Evolutionary conservation across 2,888 invertebrate genomes (phyloP).

Genomic region (Leptinotarsa tumamoca): DNA sequence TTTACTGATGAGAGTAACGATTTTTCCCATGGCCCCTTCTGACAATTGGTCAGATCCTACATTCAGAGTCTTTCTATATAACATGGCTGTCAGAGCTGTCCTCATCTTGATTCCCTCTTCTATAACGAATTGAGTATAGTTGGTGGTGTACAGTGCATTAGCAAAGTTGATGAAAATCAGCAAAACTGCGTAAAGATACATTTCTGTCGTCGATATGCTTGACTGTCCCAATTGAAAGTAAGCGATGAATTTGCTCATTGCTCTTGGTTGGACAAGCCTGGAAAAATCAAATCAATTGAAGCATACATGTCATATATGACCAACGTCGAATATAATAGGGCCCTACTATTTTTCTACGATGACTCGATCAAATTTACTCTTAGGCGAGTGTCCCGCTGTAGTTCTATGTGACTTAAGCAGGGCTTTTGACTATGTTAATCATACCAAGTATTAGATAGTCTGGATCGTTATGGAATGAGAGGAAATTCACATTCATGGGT

Average conservation of each 20-base stretch:
- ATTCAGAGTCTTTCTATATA: slow-evolving; percentile 71
- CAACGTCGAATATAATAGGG: too few relatives aligned
- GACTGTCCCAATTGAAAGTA: slow-evolving; percentile 54
- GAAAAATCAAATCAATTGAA: slow-evolving; percentile 29
- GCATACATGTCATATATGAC: too few relatives aligned
- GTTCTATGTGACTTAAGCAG: too few relatives aligned
- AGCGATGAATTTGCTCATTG: slow-evolving; percentile 54
- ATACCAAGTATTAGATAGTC: too few relatives aligned
- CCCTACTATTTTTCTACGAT: too few relatives aligned
- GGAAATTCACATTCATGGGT: too few relatives aligned
- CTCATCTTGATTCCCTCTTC: slow-evolving; percentile 82
- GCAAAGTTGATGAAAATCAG: slow-evolving; percentile 73
- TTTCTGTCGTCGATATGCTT: slow-evolving; percentile 60
- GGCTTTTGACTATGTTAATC: too few relatives aligned
- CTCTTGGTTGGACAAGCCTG: slow-evolving; percentile 54
- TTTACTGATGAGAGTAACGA: slow-evolving; percentile 90
- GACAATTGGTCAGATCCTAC: slow-evolving; percentile 70
- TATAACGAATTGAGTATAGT: slow-evolving; percentile 68
- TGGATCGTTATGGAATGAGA: too few relatives aligned
- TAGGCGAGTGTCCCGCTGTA: too few relatives aligned
- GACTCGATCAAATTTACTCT: too few relatives aligned
- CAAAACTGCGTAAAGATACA: slow-evolving; percentile 80
- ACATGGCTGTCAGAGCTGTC: slow-evolving; percentile 73
- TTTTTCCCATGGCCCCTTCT: slow-evolving; percentile 77
- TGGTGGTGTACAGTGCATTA: not conserved